Evolutionary conservation across 2,113 vertebrate species (phyloP), one percentile per base, ranked within the genome.

Genomic region (Heliornis fulica): DNA sequence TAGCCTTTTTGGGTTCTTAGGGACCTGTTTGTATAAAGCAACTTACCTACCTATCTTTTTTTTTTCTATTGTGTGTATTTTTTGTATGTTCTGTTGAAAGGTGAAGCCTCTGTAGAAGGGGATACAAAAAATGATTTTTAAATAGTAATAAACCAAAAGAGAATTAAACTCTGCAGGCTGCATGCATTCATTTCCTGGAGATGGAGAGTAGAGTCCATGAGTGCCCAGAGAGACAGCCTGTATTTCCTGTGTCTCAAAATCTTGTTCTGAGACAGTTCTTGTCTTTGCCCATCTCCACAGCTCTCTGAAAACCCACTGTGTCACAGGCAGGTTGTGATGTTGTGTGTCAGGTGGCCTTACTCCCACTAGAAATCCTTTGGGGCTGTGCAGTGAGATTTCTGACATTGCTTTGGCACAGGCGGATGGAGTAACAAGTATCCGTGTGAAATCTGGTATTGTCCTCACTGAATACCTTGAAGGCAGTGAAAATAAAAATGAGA

Each of bases 71-170:
- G 93, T 96, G 94, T 97, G 96, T 97, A 96, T 87, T 94, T 97
- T 97, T 96, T 96, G 96, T 97, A 96, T 96, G 96, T 96, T 97
- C 93, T 96, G 86, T 97, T 96, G 94, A 48, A 96, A 96, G 96
- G 96, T 96, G 94, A 97, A 96, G 94, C 96, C 96, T 97, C 96
- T 96, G 96, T 95, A 96, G 96, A 97, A 92, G 96, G 88, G 93
- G 92, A 83, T 92, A 96, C 86, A 94, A 95, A 96, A 96, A 51
- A 70, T 96, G 95, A 94, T 93, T 96, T 97, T 96, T 94, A 95
- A 97, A 96, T 96, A 95, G 96, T 95, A 96, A 96, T 97, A 97
- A 96, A 97, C 94, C 96, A 89, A 97, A 97, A 97, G 85, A 96
- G 88, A 97, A 96, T 95, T 89, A 96, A 97, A 96, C 94, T 83